Evolutionary conservation across 64 coral and sea anemone genomes (phyloP), one percentile per base, ranked within the genome.

Genomic region (Hydrozoanthus tunicans): DNA sequence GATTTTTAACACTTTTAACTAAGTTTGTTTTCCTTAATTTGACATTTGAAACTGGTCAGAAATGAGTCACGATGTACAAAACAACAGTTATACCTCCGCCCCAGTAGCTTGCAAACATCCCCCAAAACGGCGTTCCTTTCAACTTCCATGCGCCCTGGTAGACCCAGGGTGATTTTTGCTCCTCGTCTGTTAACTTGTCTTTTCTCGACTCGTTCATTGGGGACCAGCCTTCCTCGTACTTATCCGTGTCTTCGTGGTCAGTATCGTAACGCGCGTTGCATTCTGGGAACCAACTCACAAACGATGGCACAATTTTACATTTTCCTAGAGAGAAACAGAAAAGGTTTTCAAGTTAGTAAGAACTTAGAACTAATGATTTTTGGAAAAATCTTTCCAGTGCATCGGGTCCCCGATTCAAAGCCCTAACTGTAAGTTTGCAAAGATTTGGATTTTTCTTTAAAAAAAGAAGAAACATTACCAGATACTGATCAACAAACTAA

Each of bases 121-220:
- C 94, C 94, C 94, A 96, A 71, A 86, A 96, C 10, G 92, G 94
- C 0, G 91, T 91, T 55, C 91, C 92, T 69, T 96, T 90, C 4
- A 96, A 59, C 11, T 79, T 77, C 76, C 75, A 91, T 15, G 91
- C 94, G 58, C 91, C 83, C 11, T 91, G 91, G 75, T 90, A 96
- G 9, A 91, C 79, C 94, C 94, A 96, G 5, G 92, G 73, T 4
- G 91, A 93, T n/a, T 82, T 88, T 6, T 93, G n/a, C 23, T 91
- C 76, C 58, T 91, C 13, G 51, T 93, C 88, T 13, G 86, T 79
- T 3, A 95, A 51, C 24, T 64, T 74, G 13, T 95, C 93, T 79
- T 74, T 73, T 11, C 32, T 62, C 26, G 79, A 85, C 15, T 86
- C 65, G 51, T 96, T 85, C 59, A 91, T 82, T 7, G 57, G 51